Evolutionary conservation across 2,797 vertebrate species (phyloP), one percentile per base, ranked within the genome.

Genomic region (Loriculus beryllinus): DNA sequence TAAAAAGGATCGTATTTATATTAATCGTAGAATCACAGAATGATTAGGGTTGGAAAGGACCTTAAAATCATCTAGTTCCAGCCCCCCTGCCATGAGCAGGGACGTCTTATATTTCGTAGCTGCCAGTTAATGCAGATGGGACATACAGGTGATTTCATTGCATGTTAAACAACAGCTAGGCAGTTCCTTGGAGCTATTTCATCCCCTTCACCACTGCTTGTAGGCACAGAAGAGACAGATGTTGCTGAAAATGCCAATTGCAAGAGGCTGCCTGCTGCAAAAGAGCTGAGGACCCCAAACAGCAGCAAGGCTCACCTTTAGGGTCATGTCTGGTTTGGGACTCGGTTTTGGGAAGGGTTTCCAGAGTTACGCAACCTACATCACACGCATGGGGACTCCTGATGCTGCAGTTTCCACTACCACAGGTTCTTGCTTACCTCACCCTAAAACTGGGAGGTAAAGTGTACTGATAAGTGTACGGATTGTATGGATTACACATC

Each of bases 71-170:
- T 15, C 33, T 25, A 35, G 33, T 57, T 57, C 33, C 22, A 57
- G 23, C 22, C 14, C 10, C 33, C 10, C 56, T 3, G 3, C 35
- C 33, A 57, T 35, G 22, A 57, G 33, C 22, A 57, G 54, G 33
- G n/a, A 23, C 5, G 1, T 35, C 22, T 35, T 25, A 35, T 49
- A 0, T 64, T 39, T 65, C 49, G 14, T 7, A 23, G 52, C 88
- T 81, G 54, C 64, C 45, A 68, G 14, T 45, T 26, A 6, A 12
- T 6, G 7, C 28, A 10, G 25, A 26, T 3, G 56, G 67, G 43
- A 42, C 22, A 8, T 0, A 2, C 9, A 40, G 22, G 1, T 3
- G 2, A 3, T 47, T 68, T 49, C 65, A 12, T 0, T 8, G 79
- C 51, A 33, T 40, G 8, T 12, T 3, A 7, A 18, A 4, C 7